Percentiles rank a stretch among this genome's conserved stretches.
Evolutionary conservation across 53 echinoderm and acorn worm species (phyloP).

Genomic region (Holothuria leucospilota): DNA sequence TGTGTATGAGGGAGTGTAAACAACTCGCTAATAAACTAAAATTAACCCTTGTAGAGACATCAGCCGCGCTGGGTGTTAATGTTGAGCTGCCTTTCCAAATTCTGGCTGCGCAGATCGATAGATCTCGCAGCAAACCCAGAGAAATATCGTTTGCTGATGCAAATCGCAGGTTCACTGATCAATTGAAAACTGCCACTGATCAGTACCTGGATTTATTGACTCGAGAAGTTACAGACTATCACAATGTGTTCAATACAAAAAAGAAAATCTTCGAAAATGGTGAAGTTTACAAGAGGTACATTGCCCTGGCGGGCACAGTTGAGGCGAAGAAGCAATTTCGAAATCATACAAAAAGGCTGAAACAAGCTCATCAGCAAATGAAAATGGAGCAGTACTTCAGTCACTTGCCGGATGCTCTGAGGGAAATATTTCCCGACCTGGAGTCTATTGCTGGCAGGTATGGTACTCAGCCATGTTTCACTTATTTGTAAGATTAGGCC

Average conservation of each 20-base stretch:
- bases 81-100: slow-evolving; percentile 84
- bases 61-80: slow-evolving; percentile 83
- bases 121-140: slow-evolving; percentile 62
- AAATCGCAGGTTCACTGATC: slow-evolving; percentile 72
- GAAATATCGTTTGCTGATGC: slow-evolving; percentile 71
- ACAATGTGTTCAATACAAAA: slow-evolving; percentile 74
- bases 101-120: slow-evolving; percentile 79
- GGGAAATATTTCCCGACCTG: slow-evolving; percentile 81
- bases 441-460: slow-evolving; percentile 82
- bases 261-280: slow-evolving; percentile 68
- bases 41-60: slow-evolving; percentile 81
- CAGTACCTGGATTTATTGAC: slow-evolving; percentile 71
- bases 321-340: slow-evolving; percentile 81
- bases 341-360: slow-evolving; percentile 81
- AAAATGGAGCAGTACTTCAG: slow-evolving; percentile 77
- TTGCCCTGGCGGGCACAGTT: slow-evolving; percentile 70
- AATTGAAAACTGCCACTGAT: slow-evolving; percentile 71
- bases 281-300: slow-evolving; percentile 66
- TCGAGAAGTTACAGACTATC: slow-evolving; percentile 76
- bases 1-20: slow-evolving; percentile 50
- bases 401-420: slow-evolving; percentile 77
- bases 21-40: slow-evolving; percentile 48
- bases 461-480: neutral
- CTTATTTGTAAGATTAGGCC: too few species aligned
- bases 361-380: slow-evolving; percentile 72